phyloP scores from a whole-genome alignment of 2,888 invertebrate species.

The Chymomyza amoena region DNA sequence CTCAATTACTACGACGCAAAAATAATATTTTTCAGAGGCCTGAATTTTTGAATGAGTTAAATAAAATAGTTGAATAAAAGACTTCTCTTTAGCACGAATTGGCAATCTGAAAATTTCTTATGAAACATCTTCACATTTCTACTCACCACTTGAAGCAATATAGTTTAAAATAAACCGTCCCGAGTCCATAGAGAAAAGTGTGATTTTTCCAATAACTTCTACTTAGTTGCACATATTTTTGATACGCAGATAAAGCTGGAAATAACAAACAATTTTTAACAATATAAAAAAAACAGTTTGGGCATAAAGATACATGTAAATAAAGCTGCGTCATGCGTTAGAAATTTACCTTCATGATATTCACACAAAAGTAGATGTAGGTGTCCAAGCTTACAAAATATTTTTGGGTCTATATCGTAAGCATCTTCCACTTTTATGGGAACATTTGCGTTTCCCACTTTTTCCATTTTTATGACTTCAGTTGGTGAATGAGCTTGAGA shows the following conservation, averaged over 20 bases:
- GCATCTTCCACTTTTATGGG: slow-evolving; percentile 45
- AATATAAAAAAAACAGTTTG: not conserved
- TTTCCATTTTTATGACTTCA: not conserved
- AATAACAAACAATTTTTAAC: not conserved
- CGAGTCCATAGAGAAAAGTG: slow-evolving; percentile 95
- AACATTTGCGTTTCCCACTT: slow-evolving; percentile 8
- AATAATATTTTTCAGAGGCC: too few species aligned
- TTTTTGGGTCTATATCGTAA: slow-evolving; percentile 86
- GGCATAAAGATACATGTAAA: not conserved
- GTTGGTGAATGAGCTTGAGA: slow-evolving; percentile 21
- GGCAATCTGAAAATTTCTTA: not conserved
- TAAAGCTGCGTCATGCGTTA: not conserved
- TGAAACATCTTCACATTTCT: not conserved
- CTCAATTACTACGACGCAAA: too few species aligned
- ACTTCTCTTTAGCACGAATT: too few species aligned
- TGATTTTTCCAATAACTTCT: slow-evolving; percentile 92
- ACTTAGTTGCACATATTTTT: slow-evolving; percentile 90
- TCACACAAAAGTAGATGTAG: slow-evolving; percentile 95
- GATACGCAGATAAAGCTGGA: slow-evolving; percentile 97
- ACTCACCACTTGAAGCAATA: slow-evolving; percentile 97
- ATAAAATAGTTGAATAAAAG: too few species aligned
- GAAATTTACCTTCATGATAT: slow-evolving; percentile 91
- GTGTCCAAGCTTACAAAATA: slow-evolving; percentile 97
- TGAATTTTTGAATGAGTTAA: too few species aligned
- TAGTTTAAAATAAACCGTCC: slow-evolving; percentile 97